Conservation (phyloP, 2,113 vertebrate genomes). For the Mustelus asterias region DNA sequence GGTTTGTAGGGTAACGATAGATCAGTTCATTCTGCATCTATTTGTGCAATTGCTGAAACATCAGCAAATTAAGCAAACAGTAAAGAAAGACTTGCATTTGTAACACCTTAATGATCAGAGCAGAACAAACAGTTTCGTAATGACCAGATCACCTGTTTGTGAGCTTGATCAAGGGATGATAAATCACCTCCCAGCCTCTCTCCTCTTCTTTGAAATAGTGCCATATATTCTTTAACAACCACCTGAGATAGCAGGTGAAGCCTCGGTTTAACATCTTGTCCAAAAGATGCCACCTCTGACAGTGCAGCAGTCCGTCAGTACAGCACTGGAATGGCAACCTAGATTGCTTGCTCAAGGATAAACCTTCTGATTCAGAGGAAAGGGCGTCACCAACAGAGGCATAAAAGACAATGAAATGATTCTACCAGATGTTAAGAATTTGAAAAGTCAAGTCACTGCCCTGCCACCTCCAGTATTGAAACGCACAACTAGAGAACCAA, state of each 20-base stretch:
- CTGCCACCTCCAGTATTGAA: neutral
- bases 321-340: neutral
- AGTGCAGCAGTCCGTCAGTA: neutral
- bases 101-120: neutral
- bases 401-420: neutral
- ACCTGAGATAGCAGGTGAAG: neutral
- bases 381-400: neutral
- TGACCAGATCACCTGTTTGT: neutral
- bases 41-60: neutral
- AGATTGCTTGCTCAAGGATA: no score
- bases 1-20: neutral
- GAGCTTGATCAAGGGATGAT: neutral
- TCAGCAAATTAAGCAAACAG: neutral
- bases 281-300: neutral
- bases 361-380: neutral
- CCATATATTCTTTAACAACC: neutral
- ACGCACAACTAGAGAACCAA: neutral
- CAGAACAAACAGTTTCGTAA: neutral
- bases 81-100: neutral
- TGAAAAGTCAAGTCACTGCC: neutral
- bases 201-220: neutral
- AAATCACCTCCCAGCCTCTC: neutral
- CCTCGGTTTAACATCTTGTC: neutral
- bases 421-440: neutral
- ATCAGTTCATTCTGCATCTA: neutral